A percentile compares a stretch with the other conserved stretches of the same genome.
These are phyloP conservation scores for Cephalopachus bancanus DNA, from an alignment of 2,797 vertebrate genomes.

Conservation along the genomic window DNA sequence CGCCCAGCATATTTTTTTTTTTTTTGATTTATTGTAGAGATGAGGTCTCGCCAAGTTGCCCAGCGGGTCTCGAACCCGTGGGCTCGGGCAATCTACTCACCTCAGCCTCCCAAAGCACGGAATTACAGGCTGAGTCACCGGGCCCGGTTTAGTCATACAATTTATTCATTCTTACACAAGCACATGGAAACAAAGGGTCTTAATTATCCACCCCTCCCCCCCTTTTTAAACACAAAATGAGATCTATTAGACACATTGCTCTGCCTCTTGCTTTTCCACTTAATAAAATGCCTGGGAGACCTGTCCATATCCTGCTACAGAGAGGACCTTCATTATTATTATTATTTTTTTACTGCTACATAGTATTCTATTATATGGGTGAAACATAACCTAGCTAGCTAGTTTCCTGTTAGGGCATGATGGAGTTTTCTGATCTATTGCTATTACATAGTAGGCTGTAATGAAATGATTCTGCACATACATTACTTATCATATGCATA, in stretches of 20 bases:
- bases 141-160: too few species aligned
- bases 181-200: neutral
- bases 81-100: too few species aligned
- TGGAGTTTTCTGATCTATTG: neutral
- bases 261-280: neutral
- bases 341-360: neutral
- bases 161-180: neutral
- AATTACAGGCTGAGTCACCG: too few species aligned
- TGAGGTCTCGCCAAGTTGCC: too few species aligned
- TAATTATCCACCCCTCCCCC: neutral
- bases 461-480: neutral
- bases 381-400: neutral
- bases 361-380: neutral
- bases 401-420: neutral
- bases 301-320: neutral
- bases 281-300: neutral
- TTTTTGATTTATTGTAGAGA: too few species aligned
- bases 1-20: too few species aligned
- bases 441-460: neutral
- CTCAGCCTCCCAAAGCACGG: too few species aligned
- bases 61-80: too few species aligned
- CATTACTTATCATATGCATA: neutral
- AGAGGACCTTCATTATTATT: neutral
- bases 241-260: neutral
- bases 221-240: neutral